Evolutionary conservation across 2,797 vertebrate genomes (phyloP).

Genomic region (Rousettus madagascariensis): DNA sequence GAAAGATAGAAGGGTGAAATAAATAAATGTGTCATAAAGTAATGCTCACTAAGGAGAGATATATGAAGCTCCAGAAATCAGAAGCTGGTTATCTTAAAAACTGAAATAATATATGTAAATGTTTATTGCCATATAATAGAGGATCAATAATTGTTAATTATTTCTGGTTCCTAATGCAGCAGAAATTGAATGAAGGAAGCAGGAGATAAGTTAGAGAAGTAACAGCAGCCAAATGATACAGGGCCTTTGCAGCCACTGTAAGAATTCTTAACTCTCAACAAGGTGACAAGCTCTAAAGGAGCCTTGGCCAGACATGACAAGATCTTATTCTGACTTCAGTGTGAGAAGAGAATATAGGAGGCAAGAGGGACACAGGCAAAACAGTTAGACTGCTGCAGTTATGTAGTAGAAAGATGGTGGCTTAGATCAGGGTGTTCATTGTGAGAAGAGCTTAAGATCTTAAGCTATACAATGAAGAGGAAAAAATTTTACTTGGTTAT

Average conservation of each 20-base stretch:
- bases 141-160: neutral
- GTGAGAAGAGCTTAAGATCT: neutral
- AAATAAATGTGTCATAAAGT: neutral
- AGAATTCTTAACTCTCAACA: neutral
- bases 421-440: neutral
- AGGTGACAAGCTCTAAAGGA: neutral
- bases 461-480: neutral
- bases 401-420: rapidly evolving
- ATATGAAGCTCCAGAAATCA: neutral
- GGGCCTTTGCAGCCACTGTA: neutral
- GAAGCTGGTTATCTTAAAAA: neutral
- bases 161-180: neutral
- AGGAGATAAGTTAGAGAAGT: neutral
- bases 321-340: neutral
- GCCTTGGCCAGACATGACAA: neutral
- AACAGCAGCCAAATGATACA: rapidly evolving
- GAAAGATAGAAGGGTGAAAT: neutral
- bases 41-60: neutral
- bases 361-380: neutral
- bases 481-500: neutral
- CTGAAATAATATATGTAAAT: neutral
- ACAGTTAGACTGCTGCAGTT: neutral
- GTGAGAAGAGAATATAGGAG: neutral
- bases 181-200: neutral
- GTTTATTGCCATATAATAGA: neutral